These are phyloP conservation scores for Accipiter virgatus DNA, from an alignment of 2,113 vertebrate species.

Conservation along the genomic window DNA sequence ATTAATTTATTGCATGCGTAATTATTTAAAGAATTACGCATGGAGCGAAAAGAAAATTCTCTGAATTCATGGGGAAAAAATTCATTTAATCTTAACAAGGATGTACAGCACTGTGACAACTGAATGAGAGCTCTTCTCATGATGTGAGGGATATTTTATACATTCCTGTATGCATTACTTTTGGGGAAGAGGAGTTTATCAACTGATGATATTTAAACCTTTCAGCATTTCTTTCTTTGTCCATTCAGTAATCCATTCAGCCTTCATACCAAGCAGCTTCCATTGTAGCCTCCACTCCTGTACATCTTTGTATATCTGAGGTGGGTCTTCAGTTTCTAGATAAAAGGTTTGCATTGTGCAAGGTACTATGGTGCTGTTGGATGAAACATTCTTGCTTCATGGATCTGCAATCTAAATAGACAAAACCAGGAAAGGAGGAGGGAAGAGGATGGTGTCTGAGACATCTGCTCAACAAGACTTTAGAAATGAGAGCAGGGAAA, in stretches of 20 bases:
- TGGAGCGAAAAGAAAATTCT: constrained; percentile 15
- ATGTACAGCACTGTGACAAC: neutral
- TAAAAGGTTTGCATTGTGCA: neutral
- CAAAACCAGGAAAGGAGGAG: neutral
- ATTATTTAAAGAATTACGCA: constrained; percentile 50
- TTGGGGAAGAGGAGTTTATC: neutral
- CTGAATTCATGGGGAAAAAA: neutral
- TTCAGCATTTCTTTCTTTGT: neutral
- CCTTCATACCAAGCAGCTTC: neutral
- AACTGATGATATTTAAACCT: neutral
- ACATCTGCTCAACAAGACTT: neutral
- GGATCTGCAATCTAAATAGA: neutral
- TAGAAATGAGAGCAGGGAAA: neutral
- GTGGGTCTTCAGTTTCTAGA: neutral
- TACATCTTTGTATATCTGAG: neutral
- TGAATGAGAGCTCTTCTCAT: neutral
- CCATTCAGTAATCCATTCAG: neutral
- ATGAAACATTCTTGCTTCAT: neutral
- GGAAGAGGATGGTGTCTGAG: neutral
- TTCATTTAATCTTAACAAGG: neutral
- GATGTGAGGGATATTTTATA: neutral
- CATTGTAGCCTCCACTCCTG: neutral
- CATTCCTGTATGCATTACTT: neutral
- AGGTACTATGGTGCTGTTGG: neutral
- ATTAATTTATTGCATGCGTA: constrained; percentile 55